Conservation (phyloP, 2,113 vertebrate species). For the Oryzias celebensis region DNA sequence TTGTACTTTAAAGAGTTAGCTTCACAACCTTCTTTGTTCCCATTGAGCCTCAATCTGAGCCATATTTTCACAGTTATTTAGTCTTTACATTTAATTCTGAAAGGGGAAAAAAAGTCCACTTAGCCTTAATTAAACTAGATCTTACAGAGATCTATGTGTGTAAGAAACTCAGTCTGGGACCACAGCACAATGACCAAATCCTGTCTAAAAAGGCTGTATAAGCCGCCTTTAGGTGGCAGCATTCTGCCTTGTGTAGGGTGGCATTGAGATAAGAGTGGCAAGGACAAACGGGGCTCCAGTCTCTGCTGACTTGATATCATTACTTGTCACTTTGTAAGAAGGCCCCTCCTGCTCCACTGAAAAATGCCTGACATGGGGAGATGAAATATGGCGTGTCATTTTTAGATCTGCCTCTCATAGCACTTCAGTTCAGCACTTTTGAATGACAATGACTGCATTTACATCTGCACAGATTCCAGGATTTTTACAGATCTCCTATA, state of each 20-base stretch:
- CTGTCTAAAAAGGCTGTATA: slow-evolving; percentile 44
- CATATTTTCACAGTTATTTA: slow-evolving; percentile 46
- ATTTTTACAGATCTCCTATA: slow-evolving; percentile 1
- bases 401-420: not conserved
- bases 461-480: not conserved
- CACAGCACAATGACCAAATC: slow-evolving; percentile 20
- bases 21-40: slow-evolving; percentile 12
- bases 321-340: slow-evolving; percentile 18
- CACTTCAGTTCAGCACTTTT: not conserved
- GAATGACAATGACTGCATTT: slow-evolving; percentile 23
- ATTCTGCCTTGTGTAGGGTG: slow-evolving; percentile 70
- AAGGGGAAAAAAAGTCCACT: not conserved
- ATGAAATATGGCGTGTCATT: slow-evolving; percentile 13
- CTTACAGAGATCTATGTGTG: slow-evolving; percentile 19
- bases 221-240: slow-evolving; percentile 77
- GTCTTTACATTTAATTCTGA: slow-evolving; percentile 37
- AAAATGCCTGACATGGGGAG: slow-evolving; percentile 22
- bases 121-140: slow-evolving; percentile 23
- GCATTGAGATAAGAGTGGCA: slow-evolving; percentile 21
- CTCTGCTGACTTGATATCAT: slow-evolving; percentile 41
- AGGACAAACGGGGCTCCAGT: slow-evolving; percentile 30
- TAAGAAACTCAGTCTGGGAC: slow-evolving; percentile 25
- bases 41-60: slow-evolving; percentile 22
- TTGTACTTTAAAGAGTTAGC: slow-evolving; percentile 49
- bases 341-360: slow-evolving; percentile 18